phyloP scores from a whole-genome alignment of 2,113 vertebrate species.

The Phyllostomus hastatus region DNA sequence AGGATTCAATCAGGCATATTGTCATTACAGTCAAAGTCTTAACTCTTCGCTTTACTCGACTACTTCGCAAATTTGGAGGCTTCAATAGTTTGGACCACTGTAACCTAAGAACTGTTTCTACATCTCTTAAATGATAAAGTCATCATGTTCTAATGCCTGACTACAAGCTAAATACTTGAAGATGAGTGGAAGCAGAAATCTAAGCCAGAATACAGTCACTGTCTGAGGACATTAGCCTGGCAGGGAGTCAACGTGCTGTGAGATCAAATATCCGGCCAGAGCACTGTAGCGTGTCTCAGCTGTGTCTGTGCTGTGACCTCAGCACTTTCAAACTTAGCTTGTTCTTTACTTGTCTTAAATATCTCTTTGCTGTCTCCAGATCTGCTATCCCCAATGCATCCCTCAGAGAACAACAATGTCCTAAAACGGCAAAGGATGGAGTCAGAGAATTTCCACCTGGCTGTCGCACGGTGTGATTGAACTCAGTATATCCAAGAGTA shows the following conservation, averaged over 20 bases:
- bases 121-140: neutral
- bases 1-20: neutral
- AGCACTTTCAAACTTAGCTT: neutral
- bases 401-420: neutral
- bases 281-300: neutral
- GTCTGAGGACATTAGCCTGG: neutral
- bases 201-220: neutral
- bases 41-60: neutral
- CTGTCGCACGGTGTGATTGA: neutral
- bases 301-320: neutral
- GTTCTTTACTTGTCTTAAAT: neutral
- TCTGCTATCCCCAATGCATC: neutral
- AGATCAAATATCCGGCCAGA: neutral
- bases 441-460: neutral
- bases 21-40: neutral
- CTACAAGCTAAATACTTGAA: neutral
- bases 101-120: neutral
- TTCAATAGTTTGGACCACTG: neutral
- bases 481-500: neutral
- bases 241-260: neutral
- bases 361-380: neutral
- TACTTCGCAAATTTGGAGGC: neutral
- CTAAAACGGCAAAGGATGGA: neutral
- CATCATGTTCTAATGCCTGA: neutral
- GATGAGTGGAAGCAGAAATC: neutral